Conservation (phyloP, 2,113 vertebrate species). For the Fulica atra region DNA sequence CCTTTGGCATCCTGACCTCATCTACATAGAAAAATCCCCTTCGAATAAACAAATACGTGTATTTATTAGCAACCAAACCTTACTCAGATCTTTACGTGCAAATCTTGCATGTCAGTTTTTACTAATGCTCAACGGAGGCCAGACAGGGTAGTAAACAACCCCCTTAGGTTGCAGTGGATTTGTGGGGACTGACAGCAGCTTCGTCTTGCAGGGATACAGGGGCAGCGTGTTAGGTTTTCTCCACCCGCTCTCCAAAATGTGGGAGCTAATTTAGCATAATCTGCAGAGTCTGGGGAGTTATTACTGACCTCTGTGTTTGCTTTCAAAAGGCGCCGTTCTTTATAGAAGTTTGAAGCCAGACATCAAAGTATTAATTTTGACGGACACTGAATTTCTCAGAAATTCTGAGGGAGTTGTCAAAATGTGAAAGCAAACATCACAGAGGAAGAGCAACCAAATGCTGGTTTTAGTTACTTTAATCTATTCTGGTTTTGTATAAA, state of each 20-base stretch:
- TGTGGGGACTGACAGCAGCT: neutral
- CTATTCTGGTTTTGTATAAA: conserved; percentile 58
- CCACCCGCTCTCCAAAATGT: neutral
- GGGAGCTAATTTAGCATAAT: neutral
- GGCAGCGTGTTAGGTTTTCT: neutral
- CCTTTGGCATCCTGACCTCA: neutral
- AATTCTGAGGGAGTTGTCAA: conserved; percentile 56
- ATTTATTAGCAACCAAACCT: neutral
- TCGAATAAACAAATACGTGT: neutral
- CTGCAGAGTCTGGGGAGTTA: neutral
- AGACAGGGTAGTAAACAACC: neutral
- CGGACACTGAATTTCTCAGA: conserved; percentile 41
- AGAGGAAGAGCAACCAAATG: conserved; percentile 56
- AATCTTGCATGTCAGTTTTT: neutral
- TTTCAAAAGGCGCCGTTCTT: conserved; percentile 16
- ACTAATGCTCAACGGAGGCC: neutral
- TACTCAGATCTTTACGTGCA: neutral
- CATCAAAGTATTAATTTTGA: conserved; percentile 57
- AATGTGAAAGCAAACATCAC: conserved; percentile 55
- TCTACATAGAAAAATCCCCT: neutral
- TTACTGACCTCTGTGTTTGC: conserved; percentile 4
- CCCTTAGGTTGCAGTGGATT: neutral
- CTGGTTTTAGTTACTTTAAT: conserved; percentile 51
- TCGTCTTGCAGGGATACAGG: neutral
- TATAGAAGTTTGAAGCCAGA: conserved; percentile 27